These are phyloP conservation scores for Andrena camellia DNA, from an alignment of 2,888 invertebrate species.

Conservation along the genomic window DNA sequence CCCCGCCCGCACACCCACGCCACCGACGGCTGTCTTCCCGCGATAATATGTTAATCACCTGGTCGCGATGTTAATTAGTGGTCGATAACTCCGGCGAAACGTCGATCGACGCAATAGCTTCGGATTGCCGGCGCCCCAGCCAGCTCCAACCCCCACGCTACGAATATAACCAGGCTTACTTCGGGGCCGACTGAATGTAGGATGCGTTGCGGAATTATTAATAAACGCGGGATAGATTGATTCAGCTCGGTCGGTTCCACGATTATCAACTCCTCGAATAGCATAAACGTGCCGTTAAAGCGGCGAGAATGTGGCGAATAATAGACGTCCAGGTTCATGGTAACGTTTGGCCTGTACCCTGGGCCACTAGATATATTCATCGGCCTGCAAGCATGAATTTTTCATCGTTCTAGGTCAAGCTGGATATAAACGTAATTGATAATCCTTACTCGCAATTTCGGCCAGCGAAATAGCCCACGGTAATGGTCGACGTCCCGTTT, in stretches of 20 bases:
- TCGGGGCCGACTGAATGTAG: background rate
- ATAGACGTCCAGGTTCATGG: background rate
- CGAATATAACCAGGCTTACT: constrained; percentile 28
- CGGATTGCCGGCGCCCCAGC: constrained; percentile 35
- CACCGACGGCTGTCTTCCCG: constrained; percentile 71
- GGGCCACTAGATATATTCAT: background rate
- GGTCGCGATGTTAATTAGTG: constrained; percentile 80
- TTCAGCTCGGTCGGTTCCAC: constrained; percentile 2
- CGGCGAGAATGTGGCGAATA: constrained; percentile 6
- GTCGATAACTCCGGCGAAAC: constrained; percentile 59
- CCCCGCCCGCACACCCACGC: background rate
- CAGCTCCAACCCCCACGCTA: background rate
- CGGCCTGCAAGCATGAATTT: background rate
- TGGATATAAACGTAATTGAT: constrained; percentile 3
- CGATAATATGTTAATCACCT: constrained; percentile 82
- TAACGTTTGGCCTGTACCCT: background rate
- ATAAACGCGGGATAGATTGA: constrained; percentile 42
- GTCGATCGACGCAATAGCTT: constrained; percentile 72
- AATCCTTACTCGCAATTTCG: background rate
- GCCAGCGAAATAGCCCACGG: background rate
- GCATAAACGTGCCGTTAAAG: background rate
- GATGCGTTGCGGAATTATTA: constrained; percentile 29
- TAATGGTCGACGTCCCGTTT: background rate
- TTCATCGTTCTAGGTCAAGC: background rate
- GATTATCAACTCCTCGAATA: constrained; percentile 27